Evolutionary conservation across 2,113 vertebrate species (phyloP).

Genomic region (Rhea pennata): DNA sequence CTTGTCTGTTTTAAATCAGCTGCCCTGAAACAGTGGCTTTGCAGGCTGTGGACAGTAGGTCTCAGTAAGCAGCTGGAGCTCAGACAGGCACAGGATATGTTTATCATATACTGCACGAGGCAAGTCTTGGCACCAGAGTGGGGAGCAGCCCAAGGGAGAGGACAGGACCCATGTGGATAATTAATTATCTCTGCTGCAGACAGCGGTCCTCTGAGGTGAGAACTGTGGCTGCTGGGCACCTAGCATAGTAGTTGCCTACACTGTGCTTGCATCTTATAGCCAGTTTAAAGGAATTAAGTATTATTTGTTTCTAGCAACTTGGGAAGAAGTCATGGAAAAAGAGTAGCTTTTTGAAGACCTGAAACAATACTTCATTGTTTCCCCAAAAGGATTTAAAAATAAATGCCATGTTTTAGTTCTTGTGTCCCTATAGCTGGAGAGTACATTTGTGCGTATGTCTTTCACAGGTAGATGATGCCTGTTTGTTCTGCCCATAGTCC

Average conservation of each 20-base stretch:
- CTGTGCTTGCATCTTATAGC: not conserved
- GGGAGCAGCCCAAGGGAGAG: not conserved
- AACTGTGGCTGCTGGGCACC: not conserved
- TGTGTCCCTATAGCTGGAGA: not conserved
- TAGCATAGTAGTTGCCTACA: not conserved
- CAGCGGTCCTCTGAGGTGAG: not conserved
- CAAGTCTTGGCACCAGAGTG: not conserved
- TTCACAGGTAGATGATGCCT: not conserved
- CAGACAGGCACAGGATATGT: not conserved
- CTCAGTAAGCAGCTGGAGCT: not conserved
- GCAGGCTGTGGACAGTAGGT: not conserved
- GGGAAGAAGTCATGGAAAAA: not conserved
- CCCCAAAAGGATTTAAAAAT: not conserved
- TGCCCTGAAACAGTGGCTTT: not conserved
- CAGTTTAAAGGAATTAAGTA: not conserved
- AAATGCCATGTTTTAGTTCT: not conserved
- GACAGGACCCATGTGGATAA: not conserved
- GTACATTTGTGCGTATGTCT: not conserved
- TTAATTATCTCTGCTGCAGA: not conserved
- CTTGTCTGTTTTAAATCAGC: not conserved
- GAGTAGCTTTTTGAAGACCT: not conserved
- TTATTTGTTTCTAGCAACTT: not conserved
- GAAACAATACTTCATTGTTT: not conserved
- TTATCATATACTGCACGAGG: not conserved
- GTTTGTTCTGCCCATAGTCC: not conserved